These are phyloP conservation scores for Pedetes capensis DNA, from an alignment of 2,113 vertebrate genomes.

Conservation along the genomic window DNA sequence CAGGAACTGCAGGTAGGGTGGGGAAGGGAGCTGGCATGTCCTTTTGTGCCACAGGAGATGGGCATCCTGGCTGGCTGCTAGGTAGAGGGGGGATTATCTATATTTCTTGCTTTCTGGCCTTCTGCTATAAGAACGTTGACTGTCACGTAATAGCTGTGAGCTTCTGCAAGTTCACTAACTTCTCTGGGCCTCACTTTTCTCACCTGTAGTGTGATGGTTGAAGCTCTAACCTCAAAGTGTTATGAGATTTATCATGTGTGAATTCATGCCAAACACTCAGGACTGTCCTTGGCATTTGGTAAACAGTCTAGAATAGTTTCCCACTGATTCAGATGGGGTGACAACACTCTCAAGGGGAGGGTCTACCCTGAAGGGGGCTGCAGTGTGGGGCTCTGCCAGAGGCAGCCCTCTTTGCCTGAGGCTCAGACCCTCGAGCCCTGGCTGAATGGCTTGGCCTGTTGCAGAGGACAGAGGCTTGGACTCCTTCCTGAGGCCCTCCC, in stretches of 20 bases:
- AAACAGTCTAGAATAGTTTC: too few species aligned
- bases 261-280: neutral
- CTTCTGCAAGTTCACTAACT: neutral
- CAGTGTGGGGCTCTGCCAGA: neutral
- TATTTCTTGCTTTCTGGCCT: neutral
- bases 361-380: too few species aligned
- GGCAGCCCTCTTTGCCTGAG: neutral
- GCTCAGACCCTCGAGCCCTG: neutral
- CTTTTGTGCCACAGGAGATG: neutral
- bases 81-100: too few species aligned
- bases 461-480: neutral
- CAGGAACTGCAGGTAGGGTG: neutral
- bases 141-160: neutral
- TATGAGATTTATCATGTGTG: neutral
- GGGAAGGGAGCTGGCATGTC: neutral
- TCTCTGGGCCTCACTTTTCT: slow-evolving; percentile 11
- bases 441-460: neutral
- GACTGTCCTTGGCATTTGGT: neutral
- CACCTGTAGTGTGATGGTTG: neutral
- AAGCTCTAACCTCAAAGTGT: neutral
- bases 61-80: neutral
- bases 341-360: neutral
- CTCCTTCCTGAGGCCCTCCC: neutral
- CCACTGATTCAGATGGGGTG: neutral
- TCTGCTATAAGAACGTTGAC: neutral